Base-by-base conservation (phyloP, 53 echinoderm and acorn worm species). In the Arbacia lixula region DNA sequence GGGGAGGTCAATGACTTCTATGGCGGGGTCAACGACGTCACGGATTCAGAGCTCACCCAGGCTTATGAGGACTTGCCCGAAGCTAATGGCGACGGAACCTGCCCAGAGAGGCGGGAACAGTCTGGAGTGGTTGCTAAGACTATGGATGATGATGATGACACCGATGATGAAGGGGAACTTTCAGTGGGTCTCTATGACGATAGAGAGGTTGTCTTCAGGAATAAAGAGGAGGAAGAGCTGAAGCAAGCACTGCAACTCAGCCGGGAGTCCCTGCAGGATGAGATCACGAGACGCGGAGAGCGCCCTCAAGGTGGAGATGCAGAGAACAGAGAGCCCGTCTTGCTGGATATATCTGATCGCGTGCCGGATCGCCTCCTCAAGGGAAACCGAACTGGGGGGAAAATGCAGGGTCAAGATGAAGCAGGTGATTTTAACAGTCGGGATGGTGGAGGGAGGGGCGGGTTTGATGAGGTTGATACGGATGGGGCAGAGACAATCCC, bases 141-240 rank as follows among this genome's bases (percentile, higher is more conserved):
- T 1, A 49, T 26, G 34, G 41, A 68, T 9, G 41, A 68, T 17
- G 82, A 63, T 11, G 53, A 53, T 33, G 64, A 12, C 1, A 32
- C 62, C 30, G 82, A 81, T 5, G 63, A 32, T 35, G 82, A 81
- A 32, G 82, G 63, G 8, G 82, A 81, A 16, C 52, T 81, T 1
- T 64, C 82, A 1, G 41, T 46, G 3, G 82, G 82, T 3, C 41
- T 81, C 41, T 28, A 5, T 27, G 82, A 43, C 12, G 64, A 31
- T 52, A 17, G 5, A 9, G 41, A 32, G 3, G 82, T 62, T 3
- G 32, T 81, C 41, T 28, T 9, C 19, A 64, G 30, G 10, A 49
- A 31, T 52, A 17, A 12, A 9, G 82, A 81, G 22, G 30, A 60
- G 0, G 62, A 61, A 16, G 64, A 81, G n/a, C 33, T 81, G 34